Percentiles rank a stretch among this genome's conserved stretches.
Evolutionary conservation across 64 coral and sea anemone genomes (phyloP).

Genomic region (Exaiptasia diaphana): DNA sequence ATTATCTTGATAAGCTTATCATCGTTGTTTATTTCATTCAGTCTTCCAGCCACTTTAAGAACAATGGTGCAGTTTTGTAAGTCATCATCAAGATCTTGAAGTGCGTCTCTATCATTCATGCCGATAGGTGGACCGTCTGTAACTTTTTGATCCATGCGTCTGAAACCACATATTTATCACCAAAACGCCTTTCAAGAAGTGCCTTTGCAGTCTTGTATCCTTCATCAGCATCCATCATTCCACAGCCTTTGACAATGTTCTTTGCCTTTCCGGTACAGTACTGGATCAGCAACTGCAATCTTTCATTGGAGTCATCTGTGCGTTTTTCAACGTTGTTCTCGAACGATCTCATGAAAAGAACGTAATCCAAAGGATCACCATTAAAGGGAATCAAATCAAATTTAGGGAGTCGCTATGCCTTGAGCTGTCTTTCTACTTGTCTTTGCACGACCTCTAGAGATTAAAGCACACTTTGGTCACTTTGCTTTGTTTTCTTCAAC

Average conservation of each 20-base stretch:
- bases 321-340: not conserved
- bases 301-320: not conserved
- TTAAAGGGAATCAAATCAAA: not conserved
- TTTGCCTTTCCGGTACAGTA: slow-evolving; percentile 29
- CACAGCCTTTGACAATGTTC: not conserved
- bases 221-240: slow-evolving; percentile 1
- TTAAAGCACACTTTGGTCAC: not conserved
- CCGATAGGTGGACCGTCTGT: not conserved
- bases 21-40: not conserved
- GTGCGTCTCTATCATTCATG: slow-evolving; percentile 11
- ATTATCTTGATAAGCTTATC: not conserved
- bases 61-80: slow-evolving; percentile 10
- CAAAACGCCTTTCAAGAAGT: slow-evolving; percentile 10
- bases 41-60: not conserved
- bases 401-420: not conserved
- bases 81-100: slow-evolving; percentile 33
- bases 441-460: not conserved
- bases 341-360: slow-evolving; percentile 1
- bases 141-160: slow-evolving; percentile 2
- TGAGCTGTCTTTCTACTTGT: not conserved
- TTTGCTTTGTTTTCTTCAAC: not conserved
- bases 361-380: slow-evolving; percentile 13
- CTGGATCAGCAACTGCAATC: slow-evolving; percentile 3
- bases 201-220: not conserved
- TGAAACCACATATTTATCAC: not conserved